Conservation (phyloP, 1,140 invertebrate genomes). For the Megalopta genalis region DNA sequence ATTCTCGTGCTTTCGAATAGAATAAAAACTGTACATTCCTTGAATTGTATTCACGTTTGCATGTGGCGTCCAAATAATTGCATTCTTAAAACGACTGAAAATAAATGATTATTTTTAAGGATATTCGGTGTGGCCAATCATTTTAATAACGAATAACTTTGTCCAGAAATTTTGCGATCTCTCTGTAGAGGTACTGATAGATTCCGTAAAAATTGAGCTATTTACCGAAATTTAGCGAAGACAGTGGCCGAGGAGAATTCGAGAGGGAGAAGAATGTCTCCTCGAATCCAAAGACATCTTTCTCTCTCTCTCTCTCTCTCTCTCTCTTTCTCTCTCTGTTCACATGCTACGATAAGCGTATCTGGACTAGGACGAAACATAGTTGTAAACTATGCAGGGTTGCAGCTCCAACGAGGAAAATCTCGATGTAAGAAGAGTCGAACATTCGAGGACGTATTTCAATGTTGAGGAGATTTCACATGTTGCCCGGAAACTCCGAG, state of each 20-base stretch:
- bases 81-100: no score
- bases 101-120: no score
- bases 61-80: no score
- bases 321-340: constrained; percentile 22
- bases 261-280: constrained; percentile 55
- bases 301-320: constrained; percentile 15
- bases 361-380: constrained; percentile 19
- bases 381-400: constrained; percentile 36
- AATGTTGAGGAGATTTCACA: constrained; percentile 40
- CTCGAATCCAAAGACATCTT: constrained; percentile 36
- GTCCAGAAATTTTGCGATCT: no score
- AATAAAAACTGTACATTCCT: no score
- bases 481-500: constrained; percentile 26
- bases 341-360: not conserved
- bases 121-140: no score
- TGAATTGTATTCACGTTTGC: no score
- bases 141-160: no score
- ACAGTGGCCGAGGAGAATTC: constrained; percentile 47
- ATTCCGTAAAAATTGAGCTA: no score
- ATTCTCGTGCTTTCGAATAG: no score
- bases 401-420: constrained; percentile 33
- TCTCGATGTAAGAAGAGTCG: constrained; percentile 30
- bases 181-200: no score
- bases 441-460: constrained; percentile 48
- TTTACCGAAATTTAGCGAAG: constrained; percentile 37